Percentiles rank a stretch among this genome's conserved stretches.
Evolutionary conservation across 2,888 invertebrate species (phyloP).

Genomic region (Pardosa pseudoannulata): DNA sequence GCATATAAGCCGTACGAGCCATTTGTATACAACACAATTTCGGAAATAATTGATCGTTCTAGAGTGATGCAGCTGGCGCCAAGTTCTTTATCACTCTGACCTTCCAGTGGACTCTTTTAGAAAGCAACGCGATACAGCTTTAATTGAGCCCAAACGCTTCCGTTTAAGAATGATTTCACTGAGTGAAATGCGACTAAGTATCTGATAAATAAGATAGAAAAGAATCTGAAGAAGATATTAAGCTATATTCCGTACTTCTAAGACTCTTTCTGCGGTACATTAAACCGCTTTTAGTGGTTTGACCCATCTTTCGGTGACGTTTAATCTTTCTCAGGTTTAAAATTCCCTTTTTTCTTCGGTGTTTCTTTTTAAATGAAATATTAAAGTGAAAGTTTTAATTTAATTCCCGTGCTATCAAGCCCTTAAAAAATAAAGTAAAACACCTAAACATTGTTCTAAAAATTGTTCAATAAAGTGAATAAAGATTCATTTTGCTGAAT

Average conservation of each 20-base stretch:
- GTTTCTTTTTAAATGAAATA: too few relatives aligned
- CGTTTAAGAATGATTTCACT: not conserved
- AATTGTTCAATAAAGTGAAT: too few relatives aligned
- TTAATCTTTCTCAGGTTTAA: too few relatives aligned
- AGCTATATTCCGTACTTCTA: not conserved
- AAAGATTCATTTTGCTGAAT: too few relatives aligned
- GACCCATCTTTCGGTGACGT: too few relatives aligned
- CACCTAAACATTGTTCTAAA: too few relatives aligned
- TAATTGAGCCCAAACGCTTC: slow-evolving; percentile 14
- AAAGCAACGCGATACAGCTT: slow-evolving; percentile 23
- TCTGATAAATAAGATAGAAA: slow-evolving; percentile 6
- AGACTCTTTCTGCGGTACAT: not conserved
- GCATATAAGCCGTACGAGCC: too few relatives aligned
- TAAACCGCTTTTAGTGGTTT: too few relatives aligned
- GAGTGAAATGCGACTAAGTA: not conserved
- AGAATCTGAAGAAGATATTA: not conserved
- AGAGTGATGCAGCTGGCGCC: slow-evolving; percentile 64
- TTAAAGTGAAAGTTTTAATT: too few relatives aligned
- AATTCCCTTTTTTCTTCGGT: too few relatives aligned
- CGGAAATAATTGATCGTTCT: slow-evolving; percentile 54
- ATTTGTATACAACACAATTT: slow-evolving; percentile 42
- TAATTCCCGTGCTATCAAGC: too few relatives aligned
- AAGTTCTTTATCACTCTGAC: slow-evolving; percentile 59
- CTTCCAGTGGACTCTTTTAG: slow-evolving; percentile 27
- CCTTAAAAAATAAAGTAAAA: too few relatives aligned